Percentiles rank a stretch among this genome's conserved stretches.
These are phyloP conservation scores for Ptychadena robeensis DNA, from an alignment of 2,797 vertebrate genomes.

Conservation along the genomic window DNA sequence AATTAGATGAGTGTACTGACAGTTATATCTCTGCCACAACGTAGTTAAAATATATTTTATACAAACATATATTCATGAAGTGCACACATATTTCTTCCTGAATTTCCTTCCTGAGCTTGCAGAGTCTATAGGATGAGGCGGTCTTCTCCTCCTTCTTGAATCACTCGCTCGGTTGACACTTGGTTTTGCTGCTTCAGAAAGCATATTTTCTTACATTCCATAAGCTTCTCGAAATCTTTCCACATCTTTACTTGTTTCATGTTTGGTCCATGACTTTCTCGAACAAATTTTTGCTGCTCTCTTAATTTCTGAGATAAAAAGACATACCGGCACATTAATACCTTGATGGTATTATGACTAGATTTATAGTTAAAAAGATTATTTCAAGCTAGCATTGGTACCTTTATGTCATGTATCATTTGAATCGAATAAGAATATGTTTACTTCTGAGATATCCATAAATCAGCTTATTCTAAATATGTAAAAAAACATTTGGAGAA, in stretches of 20 bases:
- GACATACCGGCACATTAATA: not conserved
- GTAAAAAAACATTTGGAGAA: not conserved
- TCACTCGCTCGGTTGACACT: conserved; percentile 85
- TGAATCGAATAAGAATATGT: no score
- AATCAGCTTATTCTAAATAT: no score
- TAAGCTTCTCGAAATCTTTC: conserved; percentile 89
- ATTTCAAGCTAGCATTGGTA: no score
- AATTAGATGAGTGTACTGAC: not conserved
- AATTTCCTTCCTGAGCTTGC: not conserved
- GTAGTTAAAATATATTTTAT: not conserved
- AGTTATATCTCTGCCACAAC: not conserved
- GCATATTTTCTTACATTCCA: conserved; percentile 92
- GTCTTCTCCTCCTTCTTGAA: conserved; percentile 92
- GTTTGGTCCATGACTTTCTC: conserved; percentile 88
- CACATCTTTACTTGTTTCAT: conserved; percentile 97
- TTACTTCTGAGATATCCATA: no score
- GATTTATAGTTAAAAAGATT: no score
- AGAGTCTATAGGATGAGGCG: conserved; percentile 84
- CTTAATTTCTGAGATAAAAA: conserved; percentile 84
- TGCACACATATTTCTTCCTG: conserved; percentile 1
- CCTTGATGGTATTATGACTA: no score
- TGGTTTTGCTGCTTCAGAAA: conserved; percentile 89
- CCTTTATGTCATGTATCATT: no score
- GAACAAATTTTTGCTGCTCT: conserved; percentile 90
- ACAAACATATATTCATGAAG: conserved; percentile 3